phyloP scores from a whole-genome alignment of 2,797 vertebrate species.

The Choloepus didactylus region DNA sequence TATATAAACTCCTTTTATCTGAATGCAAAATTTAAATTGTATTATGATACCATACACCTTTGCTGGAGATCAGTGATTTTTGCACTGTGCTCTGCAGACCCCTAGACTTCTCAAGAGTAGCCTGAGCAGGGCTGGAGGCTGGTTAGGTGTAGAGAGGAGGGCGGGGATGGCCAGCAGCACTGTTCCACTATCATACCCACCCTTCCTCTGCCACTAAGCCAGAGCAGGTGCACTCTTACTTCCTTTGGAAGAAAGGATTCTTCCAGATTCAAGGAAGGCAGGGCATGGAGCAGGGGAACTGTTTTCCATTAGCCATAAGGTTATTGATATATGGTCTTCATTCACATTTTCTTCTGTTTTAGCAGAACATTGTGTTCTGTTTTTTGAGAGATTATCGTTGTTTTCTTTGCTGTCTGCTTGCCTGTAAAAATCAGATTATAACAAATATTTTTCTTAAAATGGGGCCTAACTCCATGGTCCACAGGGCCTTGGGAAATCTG shows the following conservation, averaged over 20 bases:
- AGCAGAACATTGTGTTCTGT: conserved; percentile 41
- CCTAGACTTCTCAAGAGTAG: background rate
- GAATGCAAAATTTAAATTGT: background rate
- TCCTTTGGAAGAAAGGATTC: background rate
- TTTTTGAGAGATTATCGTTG: conserved; percentile 21
- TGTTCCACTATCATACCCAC: background rate
- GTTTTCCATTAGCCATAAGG: background rate
- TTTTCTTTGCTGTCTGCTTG: conserved; percentile 23
- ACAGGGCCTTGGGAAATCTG: background rate
- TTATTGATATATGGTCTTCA: background rate
- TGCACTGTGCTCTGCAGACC: background rate
- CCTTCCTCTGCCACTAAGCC: background rate
- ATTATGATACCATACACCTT: background rate
- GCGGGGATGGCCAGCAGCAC: background rate
- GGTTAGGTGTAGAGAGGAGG: background rate
- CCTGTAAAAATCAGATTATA: background rate
- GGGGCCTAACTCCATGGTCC: background rate
- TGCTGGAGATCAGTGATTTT: background rate
- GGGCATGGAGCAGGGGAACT: background rate
- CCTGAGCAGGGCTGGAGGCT: background rate
- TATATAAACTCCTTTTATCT: conserved; percentile 19
- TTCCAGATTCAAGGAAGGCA: background rate
- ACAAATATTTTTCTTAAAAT: conserved; percentile 67
- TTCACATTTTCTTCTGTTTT: conserved; percentile 48
- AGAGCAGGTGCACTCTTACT: background rate